Evolutionary conservation across 1,140 invertebrate genomes (phyloP).

Genomic region (Thaumetopoea pityocampa): DNA sequence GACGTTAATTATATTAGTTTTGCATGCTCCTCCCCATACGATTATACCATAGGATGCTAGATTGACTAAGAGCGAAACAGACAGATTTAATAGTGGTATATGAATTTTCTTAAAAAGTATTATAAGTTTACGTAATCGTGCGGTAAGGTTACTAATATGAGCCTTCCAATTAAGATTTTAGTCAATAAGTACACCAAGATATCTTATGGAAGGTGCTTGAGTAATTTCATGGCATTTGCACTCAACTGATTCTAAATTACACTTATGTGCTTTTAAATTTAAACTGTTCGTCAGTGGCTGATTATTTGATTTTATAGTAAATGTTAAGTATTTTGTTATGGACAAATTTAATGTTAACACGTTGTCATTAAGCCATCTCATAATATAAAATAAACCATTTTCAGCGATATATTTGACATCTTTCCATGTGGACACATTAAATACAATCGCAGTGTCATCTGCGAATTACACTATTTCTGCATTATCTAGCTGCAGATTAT

Average conservation of each 20-base stretch:
- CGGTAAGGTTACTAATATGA: constrained; percentile 2
- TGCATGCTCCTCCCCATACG: constrained; percentile 8
- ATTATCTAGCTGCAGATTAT: background rate
- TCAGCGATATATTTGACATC: constrained; percentile 1
- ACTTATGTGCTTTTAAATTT: background rate
- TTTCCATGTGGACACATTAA: constrained; percentile 6
- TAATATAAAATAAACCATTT: background rate
- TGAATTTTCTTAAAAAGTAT: constrained; percentile 2
- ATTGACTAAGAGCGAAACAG: constrained; percentile 8
- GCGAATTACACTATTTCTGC: constrained; percentile 12
- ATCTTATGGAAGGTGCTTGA: constrained; percentile 4
- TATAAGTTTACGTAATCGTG: constrained; percentile 10
- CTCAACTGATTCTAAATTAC: background rate
- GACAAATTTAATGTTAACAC: constrained; percentile 9
- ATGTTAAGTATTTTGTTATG: constrained; percentile 13
- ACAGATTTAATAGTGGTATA: constrained; percentile 2
- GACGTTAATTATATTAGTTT: constrained; percentile 7
- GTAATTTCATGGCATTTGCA: constrained; percentile 1
- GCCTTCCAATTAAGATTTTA: constrained; percentile 7
- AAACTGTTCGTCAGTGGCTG: constrained; percentile 1
- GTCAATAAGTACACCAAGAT: constrained; percentile 3
- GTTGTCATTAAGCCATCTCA: constrained; percentile 9
- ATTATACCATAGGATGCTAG: constrained; percentile 10
- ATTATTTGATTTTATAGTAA: constrained; percentile 9
- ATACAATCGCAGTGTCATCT: constrained; percentile 11